A percentile compares a stretch with the other conserved stretches of the same genome.
These are phyloP conservation scores for Ceraclea dissimilis DNA, from an alignment of 2,888 invertebrate genomes.

Conservation along the genomic window DNA sequence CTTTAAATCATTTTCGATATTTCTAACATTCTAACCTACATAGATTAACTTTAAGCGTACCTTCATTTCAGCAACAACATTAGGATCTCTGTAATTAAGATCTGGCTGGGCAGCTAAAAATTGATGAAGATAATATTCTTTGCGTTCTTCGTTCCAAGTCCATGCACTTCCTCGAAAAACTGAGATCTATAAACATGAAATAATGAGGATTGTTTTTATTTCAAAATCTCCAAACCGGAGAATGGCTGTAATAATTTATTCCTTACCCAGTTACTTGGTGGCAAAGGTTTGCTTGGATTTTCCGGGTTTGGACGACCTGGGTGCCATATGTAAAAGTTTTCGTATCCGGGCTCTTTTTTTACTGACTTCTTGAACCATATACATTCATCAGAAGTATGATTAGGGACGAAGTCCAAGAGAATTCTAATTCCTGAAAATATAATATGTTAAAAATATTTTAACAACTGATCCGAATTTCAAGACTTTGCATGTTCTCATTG, in stretches of 20 bases:
- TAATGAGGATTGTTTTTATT: background rate
- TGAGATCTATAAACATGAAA: slow-evolving; percentile 30
- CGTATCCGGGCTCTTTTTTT: slow-evolving; percentile 46
- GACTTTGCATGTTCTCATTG: no score
- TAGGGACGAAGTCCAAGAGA: slow-evolving; percentile 23
- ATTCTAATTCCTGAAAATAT: slow-evolving; percentile 26
- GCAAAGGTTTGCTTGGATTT: slow-evolving; percentile 25
- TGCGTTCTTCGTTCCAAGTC: slow-evolving; percentile 49
- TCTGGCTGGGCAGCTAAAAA: slow-evolving; percentile 57
- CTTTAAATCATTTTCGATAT: no score
- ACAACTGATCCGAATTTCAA: background rate
- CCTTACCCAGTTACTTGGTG: slow-evolving; percentile 44
- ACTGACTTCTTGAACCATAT: slow-evolving; percentile 65
- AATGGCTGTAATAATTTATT: background rate
- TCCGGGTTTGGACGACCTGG: slow-evolving; percentile 35
- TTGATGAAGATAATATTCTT: slow-evolving; percentile 58
- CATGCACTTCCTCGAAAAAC: slow-evolving; percentile 54
- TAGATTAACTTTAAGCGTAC: slow-evolving; percentile 24
- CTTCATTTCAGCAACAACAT: slow-evolving; percentile 44
- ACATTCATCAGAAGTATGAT: slow-evolving; percentile 48
- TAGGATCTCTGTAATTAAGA: slow-evolving; percentile 51
- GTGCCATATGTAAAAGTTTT: slow-evolving; percentile 61
- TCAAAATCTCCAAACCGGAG: background rate
- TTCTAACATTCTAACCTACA: no score
- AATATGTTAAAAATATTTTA: background rate